Percentiles rank a stretch among this genome's conserved stretches.
Conservation (phyloP, 2,797 vertebrate genomes). For the Alosa sapidissima region DNA sequence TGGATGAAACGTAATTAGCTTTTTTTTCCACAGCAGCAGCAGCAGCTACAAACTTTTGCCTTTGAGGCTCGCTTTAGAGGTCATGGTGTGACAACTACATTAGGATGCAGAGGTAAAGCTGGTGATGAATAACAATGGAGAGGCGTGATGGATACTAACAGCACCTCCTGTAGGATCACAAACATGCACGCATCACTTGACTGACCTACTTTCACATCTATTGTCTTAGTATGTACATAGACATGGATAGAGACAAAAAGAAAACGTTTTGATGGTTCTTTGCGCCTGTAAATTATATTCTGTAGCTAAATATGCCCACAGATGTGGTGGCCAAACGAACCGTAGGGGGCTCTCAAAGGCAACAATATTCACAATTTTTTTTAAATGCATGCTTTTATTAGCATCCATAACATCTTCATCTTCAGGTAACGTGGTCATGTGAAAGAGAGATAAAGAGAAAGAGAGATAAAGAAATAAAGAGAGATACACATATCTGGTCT, state of each 20-base stretch:
- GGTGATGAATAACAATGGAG: background rate
- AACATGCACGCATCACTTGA: background rate
- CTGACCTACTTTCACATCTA: conserved; percentile 7
- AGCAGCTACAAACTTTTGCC: conserved; percentile 11
- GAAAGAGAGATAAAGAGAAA: background rate
- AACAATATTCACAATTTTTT: background rate
- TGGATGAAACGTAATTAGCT: background rate
- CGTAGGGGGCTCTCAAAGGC: background rate
- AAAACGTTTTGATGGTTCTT: background rate
- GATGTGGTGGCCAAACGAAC: background rate
- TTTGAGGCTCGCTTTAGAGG: conserved; percentile 21
- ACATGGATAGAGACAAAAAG: background rate
- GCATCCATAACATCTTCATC: background rate
- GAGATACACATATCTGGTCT: background rate
- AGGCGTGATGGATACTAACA: background rate
- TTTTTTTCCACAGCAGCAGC: background rate
- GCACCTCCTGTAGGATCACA: conserved; percentile 7
- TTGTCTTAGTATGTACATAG: conserved; percentile 9
- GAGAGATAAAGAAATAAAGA: background rate
- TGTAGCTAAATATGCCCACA: background rate
- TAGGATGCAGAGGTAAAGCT: background rate
- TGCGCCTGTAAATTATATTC: background rate
- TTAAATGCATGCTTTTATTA: background rate
- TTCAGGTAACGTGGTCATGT: background rate
- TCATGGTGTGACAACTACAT: background rate